phyloP scores from a whole-genome alignment of 2,113 vertebrate species.

The Chascanopsetta lugubris region DNA sequence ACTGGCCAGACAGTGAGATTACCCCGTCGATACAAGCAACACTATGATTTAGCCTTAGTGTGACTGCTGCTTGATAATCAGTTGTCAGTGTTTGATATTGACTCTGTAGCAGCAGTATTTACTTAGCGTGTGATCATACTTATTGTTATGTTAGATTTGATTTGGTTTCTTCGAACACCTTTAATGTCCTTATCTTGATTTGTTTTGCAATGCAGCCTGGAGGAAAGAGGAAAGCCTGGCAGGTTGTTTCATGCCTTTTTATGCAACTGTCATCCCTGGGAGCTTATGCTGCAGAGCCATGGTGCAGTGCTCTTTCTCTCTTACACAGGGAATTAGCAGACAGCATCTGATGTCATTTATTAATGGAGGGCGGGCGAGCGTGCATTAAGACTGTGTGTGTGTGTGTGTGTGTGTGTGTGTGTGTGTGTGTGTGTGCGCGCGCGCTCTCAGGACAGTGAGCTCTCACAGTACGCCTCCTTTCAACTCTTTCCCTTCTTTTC shows the following conservation, averaged over 20 bases:
- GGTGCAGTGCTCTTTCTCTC: constrained; percentile 58
- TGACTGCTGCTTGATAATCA: constrained; percentile 4
- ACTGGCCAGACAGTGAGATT: too few relatives aligned
- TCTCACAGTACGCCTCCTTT: constrained; percentile 47
- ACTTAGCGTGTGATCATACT: not conserved
- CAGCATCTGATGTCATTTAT: constrained; percentile 72
- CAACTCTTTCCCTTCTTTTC: constrained; percentile 49
- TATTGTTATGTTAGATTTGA: not conserved
- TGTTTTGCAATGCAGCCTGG: constrained; percentile 42
- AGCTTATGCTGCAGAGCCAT: constrained; percentile 69
- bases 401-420: too few relatives aligned
- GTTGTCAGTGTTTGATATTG: not conserved
- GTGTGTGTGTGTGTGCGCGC: constrained; percentile 1
- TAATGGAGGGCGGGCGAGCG: constrained; percentile 56
- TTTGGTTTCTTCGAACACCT: constrained; percentile 21
- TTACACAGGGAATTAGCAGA: constrained; percentile 65
- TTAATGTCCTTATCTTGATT: constrained; percentile 35
- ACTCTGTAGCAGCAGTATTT: not conserved
- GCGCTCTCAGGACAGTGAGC: constrained; percentile 29
- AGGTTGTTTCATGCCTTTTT: constrained; percentile 75
- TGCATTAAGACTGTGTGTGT: constrained; percentile 37
- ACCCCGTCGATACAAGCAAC: not conserved
- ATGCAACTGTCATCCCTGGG: constrained; percentile 66
- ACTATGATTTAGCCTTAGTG: too few relatives aligned
- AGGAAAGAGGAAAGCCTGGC: constrained; percentile 47